Base-by-base conservation (phyloP, 1,140 invertebrate genomes). In the Microplitis demolitor region DNA sequence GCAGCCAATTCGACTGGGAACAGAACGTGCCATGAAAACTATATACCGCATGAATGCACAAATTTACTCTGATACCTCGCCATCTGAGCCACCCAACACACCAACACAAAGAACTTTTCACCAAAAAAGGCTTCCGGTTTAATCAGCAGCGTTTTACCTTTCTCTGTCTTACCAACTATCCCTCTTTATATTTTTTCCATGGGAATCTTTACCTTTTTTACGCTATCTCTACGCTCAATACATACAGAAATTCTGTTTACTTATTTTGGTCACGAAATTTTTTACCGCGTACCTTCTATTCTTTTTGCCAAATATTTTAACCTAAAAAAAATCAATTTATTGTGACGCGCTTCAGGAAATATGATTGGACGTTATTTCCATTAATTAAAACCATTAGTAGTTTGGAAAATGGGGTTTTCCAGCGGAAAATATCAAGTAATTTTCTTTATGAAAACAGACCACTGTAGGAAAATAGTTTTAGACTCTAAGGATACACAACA, bases 1-100 rank as follows among this genome's bases (percentile, higher is more conserved):
- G 60, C 39, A 54, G 69, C 45, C 69, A 71, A 71, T 71, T 71
- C 56, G 60, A n/a, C 45, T 51, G 45, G 24, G 16, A 63, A 64
- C 33, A 24, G 45, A 71, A 71, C 61, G 69, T 64, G 69, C 45
- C 61, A 34, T 14, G 61, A 64, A 71, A 71, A 51, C 69, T 45
- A 71, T 50, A 71, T 53, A 50, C 51, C 37, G 64, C 50, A 67
- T 16, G 45, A 67, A 35, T 51, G 62, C 58, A 45, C 58, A 54
- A 16, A 33, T 71, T 62, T 54, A 45, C 13, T 45, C 16, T 50
- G 24, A 34, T 11, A 14, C 13, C 34, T 33, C n/a, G 24, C 13
- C 60, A 71, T 34, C 13, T 14, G 64, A 13, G 8, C n/a, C n/a
- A 1, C 31, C n/a, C 54, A 34, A 62, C n/a, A 51, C 33, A 34